Conservation (phyloP, 2,113 vertebrate species). For the Pollimyrus isidori region DNA sequence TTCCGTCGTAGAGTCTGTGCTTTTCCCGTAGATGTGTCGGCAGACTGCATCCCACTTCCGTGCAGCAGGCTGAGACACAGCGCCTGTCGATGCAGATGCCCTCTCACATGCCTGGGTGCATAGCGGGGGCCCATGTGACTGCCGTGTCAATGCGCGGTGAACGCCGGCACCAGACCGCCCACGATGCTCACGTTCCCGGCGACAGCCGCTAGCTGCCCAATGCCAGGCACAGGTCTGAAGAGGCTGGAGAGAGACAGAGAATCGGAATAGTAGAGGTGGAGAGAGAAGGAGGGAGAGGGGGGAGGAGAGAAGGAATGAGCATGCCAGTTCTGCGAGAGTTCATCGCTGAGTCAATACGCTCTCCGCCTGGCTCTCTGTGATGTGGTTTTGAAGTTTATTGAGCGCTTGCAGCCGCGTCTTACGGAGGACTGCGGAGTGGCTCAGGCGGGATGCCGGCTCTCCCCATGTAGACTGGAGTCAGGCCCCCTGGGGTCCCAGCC, state of each 20-base stretch:
- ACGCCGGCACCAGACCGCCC: slow-evolving; percentile 25
- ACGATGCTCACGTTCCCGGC: neutral
- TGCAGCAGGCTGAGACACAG: neutral
- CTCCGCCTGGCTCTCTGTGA: neutral
- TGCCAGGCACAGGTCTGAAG: neutral
- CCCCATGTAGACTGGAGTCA: neutral
- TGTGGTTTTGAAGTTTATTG: slow-evolving; percentile 26
- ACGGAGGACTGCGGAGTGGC: slow-evolving; percentile 4
- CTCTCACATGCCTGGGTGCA: neutral
- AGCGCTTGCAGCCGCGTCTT: slow-evolving; percentile 2
- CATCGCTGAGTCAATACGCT: slow-evolving; percentile 12
- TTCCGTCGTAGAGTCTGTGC: neutral
- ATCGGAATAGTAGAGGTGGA: slow-evolving; percentile 1
- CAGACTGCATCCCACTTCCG: neutral
- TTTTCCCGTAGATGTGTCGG: neutral
- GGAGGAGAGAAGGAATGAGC: slow-evolving; percentile 14
- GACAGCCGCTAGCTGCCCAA: neutral
- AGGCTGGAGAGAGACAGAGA: slow-evolving; percentile 29
- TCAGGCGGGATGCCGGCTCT: neutral
- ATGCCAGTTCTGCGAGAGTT: neutral
- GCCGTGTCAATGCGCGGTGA: slow-evolving; percentile 35
- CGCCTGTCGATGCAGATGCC: neutral
- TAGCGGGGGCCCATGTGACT: neutral
- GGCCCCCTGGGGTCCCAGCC: slow-evolving; percentile 2
- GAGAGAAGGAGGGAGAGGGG: slow-evolving; percentile 18